Percentiles rank a stretch among this genome's conserved stretches.
Conservation (phyloP, 2,797 vertebrate species). For the Falco columbarius region DNA sequence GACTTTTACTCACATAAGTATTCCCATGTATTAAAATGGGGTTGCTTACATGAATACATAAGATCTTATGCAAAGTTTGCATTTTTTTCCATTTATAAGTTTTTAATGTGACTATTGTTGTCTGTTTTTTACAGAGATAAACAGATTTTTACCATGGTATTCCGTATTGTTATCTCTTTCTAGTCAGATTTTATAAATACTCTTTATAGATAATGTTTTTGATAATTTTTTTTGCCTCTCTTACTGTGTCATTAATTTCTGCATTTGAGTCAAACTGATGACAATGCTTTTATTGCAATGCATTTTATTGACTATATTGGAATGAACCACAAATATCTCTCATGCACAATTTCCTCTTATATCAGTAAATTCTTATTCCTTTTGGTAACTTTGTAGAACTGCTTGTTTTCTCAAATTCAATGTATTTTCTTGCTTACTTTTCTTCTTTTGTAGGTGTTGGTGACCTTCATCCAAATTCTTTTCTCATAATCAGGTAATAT, state of each 20-base stretch:
- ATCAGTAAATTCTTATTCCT: neutral
- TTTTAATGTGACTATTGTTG: neutral
- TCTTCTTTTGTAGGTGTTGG: neutral
- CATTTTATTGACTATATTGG: neutral
- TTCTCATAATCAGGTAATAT: neutral
- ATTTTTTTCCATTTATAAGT: neutral
- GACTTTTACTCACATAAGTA: neutral
- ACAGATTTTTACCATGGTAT: neutral
- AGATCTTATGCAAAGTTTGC: neutral
- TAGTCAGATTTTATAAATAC: neutral
- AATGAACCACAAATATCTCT: neutral
- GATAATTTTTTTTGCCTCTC: neutral
- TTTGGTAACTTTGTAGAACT: neutral
- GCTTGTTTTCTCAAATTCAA: neutral
- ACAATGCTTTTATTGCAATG: neutral
- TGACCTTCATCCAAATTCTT: neutral
- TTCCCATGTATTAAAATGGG: neutral
- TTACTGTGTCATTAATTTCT: neutral
- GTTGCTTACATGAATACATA: neutral
- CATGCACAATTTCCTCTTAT: neutral
- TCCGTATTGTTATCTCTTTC: neutral
- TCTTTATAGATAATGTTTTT: neutral
- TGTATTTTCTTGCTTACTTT: neutral
- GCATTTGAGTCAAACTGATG: neutral
- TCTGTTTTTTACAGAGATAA: neutral